A percentile compares a stretch with the other conserved stretches of the same genome.
These are phyloP conservation scores for Gambusia holbrooki DNA, from an alignment of 2,113 vertebrate genomes.

Conservation along the genomic window DNA sequence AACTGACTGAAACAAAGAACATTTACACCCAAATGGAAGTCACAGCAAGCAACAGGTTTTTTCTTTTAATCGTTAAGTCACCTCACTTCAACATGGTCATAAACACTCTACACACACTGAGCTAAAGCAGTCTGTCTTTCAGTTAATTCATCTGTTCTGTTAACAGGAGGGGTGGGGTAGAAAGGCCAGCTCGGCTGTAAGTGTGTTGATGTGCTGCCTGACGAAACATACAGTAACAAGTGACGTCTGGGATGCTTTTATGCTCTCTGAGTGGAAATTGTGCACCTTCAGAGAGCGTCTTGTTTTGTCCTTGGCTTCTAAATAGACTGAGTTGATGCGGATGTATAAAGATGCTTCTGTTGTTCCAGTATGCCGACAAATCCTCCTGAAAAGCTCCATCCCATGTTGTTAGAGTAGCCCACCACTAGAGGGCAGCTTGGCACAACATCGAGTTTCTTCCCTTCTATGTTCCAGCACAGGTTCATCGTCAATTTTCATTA, in stretches of 20 bases:
- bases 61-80: constrained; percentile 66
- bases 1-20: constrained; percentile 80
- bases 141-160: constrained; percentile 83
- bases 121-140: constrained; percentile 87
- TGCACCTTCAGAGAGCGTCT: constrained; percentile 55
- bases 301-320: constrained; percentile 57
- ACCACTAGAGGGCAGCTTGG: constrained; percentile 63
- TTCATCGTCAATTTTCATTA: constrained; percentile 75
- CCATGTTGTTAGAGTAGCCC: constrained; percentile 24
- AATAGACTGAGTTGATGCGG: constrained; percentile 53
- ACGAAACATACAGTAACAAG: constrained; percentile 57
- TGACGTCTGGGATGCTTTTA: constrained; percentile 30
- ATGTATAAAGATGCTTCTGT: constrained; percentile 83
- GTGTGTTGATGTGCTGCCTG: constrained; percentile 35
- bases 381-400: constrained; percentile 19
- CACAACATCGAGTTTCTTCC: constrained; percentile 42
- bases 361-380: constrained; percentile 75
- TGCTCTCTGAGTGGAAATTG: constrained; percentile 50
- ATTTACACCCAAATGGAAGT: constrained; percentile 89
- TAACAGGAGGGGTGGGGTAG: constrained; percentile 46
- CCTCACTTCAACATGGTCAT: constrained; percentile 85
- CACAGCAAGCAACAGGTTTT: constrained; percentile 89
- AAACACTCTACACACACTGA: constrained; percentile 84
- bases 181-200: constrained; percentile 70
- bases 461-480: constrained; percentile 76